Evolutionary conservation across 2,888 invertebrate genomes (phyloP).

Genomic region (Tenthredo livida): DNA sequence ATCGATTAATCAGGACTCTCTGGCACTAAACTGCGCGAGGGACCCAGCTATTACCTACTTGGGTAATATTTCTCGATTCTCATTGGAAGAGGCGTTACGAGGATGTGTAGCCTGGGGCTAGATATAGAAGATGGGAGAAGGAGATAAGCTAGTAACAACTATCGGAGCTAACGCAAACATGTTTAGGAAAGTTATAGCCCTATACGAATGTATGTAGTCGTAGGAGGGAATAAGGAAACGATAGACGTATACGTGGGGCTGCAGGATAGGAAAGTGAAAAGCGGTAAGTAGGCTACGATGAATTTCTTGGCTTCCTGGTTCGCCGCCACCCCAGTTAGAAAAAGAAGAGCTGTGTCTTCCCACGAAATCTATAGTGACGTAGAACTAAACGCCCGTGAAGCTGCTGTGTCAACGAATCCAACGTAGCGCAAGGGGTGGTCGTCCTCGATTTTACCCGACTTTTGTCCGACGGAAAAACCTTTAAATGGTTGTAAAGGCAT

Average conservation of each 20-base stretch:
- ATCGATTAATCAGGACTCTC: slow-evolving; percentile 10
- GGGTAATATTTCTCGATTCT: slow-evolving; percentile 33
- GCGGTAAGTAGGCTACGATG: background rate
- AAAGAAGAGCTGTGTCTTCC: slow-evolving; percentile 15
- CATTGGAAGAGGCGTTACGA: slow-evolving; percentile 33
- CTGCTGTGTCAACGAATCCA: slow-evolving; percentile 50
- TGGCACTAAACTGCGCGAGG: slow-evolving; percentile 22
- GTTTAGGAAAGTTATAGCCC: slow-evolving; percentile 38
- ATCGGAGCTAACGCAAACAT: slow-evolving; percentile 41
- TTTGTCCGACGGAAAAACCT: slow-evolving; percentile 16
- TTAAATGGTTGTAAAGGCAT: slow-evolving; percentile 40
- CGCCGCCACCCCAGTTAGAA: background rate
- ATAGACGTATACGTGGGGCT: background rate
- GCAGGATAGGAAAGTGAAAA: background rate
- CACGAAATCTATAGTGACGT: slow-evolving; percentile 42
- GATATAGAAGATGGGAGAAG: slow-evolving; percentile 23
- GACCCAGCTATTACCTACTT: slow-evolving; percentile 3
- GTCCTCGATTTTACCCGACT: slow-evolving; percentile 22
- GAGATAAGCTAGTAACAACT: slow-evolving; percentile 42
- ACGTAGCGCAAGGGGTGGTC: slow-evolving; percentile 16
- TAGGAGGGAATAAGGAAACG: background rate
- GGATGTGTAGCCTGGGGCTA: background rate
- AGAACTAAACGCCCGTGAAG: slow-evolving; percentile 49
- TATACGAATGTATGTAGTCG: background rate
- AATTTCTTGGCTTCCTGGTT: slow-evolving; percentile 40